Evolutionary conservation across 1,140 invertebrate genomes (phyloP).

Genomic region (Chironomus striatipennis): DNA sequence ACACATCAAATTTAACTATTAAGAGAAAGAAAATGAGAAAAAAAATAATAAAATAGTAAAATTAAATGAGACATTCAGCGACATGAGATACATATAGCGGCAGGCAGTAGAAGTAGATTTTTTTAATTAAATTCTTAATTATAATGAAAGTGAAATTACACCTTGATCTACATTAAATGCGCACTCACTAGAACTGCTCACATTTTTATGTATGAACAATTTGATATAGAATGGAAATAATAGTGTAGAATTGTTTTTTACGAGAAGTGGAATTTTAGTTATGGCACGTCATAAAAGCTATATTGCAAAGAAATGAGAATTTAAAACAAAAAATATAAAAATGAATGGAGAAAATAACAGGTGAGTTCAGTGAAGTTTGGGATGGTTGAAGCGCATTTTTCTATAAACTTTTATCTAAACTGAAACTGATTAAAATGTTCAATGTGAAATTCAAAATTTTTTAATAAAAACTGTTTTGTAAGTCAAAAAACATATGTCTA

Average conservation of each 20-base stretch:
- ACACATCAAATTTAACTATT: background rate
- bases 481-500: too few relatives aligned
- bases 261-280: background rate
- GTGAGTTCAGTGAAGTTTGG: too few relatives aligned
- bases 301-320: conserved; percentile 7
- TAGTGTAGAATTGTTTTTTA: background rate
- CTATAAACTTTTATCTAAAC: too few relatives aligned
- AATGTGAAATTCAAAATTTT: too few relatives aligned
- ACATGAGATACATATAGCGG: background rate
- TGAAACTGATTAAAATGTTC: too few relatives aligned
- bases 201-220: background rate
- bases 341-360: too few relatives aligned
- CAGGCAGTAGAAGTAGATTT: background rate
- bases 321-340: background rate
- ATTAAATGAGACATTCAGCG: background rate
- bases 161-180: conserved; percentile 15
- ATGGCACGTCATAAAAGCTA: conserved; percentile 6
- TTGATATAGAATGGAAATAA: conserved; percentile 1
- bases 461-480: too few relatives aligned
- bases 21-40: background rate
- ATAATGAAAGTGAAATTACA: conserved; percentile 20
- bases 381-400: too few relatives aligned
- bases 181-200: background rate
- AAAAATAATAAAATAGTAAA: background rate
- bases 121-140: conserved; percentile 19